Base-by-base conservation (phyloP, 2,113 vertebrate genomes). In the Oncorhynchus gorbuscha region DNA sequence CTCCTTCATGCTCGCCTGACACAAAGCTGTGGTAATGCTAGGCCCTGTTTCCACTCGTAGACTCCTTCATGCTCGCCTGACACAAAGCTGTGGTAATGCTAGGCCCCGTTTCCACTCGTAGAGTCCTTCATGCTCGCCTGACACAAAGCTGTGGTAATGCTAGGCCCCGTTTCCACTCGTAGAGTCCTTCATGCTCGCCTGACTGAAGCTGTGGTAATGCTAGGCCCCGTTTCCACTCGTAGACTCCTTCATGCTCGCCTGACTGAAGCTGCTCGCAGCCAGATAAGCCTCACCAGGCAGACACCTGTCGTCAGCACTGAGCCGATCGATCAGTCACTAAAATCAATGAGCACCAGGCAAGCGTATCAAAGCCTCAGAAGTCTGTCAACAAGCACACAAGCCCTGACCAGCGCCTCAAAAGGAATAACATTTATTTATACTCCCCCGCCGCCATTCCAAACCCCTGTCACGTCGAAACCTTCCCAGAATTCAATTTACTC, bases 281-380 rank as follows among this genome's bases (percentile, higher is more conserved):
- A 58, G 49, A 48, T 77, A 67, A 72, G 76, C 45, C 20, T 71
- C 28, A 22, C 61, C 61, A 72, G 32, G 58, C 69, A 51, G 61
- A 72, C 69, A 55, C 39, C 61, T 67, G 69, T 72, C 59, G 39
- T n/a, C 20, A 14, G 16, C 13, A 32, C 51, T n/a, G 75, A 70
- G 68, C 35, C 75, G 16, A 28, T 32, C 55, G 28, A 70, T 76
- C 66, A 62, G 75, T 58, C 49, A 24, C 39, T 51, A n/a, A 22
- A 55, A 49, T 45, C 26, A 18, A 68, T 55, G 62, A 68, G 48
- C 49, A 22, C n/a, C 3, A 68, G 68, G 32, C 16, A 13, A 61
- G 18, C 49, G n/a, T 51, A 30, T 45, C 66, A 61, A 59, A 58
- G 51, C 68, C 55, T 76, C 51, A 9, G 32, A 69, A 76, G 67